Evolutionary conservation across 1,140 invertebrate genomes (phyloP), one percentile per base, ranked within the genome.

Genomic region (Phocides pigmalion): DNA sequence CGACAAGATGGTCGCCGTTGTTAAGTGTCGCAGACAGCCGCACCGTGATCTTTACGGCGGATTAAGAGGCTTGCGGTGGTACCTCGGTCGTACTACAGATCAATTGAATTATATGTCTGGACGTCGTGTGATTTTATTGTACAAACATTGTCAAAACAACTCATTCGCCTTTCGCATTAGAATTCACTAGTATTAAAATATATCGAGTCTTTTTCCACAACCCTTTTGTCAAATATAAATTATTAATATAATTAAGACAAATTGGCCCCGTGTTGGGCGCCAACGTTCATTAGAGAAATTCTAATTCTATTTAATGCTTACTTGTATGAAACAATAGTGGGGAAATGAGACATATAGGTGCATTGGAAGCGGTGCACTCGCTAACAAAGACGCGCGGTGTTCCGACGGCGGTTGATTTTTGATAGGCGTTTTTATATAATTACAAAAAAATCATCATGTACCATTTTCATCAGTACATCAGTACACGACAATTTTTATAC

Each of bases 171-270:
- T 68, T 74, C 59, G n/a, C 4, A 37, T 47, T 17, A 61, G 22
- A 58, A 19, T 46, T 25, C 4, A 46, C 16, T 56, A 14, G 14
- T 15, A 42, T 62, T 42, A 51, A 11, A 41, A 49, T 62, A 62
- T 54, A 63, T 61, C 72, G 80, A 81, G 81, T 85, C 83, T 79
- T 75, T 78, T 81, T 89, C 86, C 86, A 89, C 86, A 89, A 89
- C 86, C 86, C 86, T 89, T 89, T 84, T 74, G 65, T 61, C 59
- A 49, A 49, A 61, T 61, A 61, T 35, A 14, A 39, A 47, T 17
- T 35, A 61, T 61, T 22, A 61, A 61, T 49, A 61, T 49, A 22
- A 59, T 58, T 59, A 46, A 47, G 42, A 35, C 54, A 54, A 69
- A 49, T 8, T 25, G 58, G 51, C 41, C 65, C 69, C 67, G 61